Percentiles rank a stretch among this genome's conserved stretches.
Conservation (phyloP, 2,113 vertebrate genomes). For the Hystrix brachyura region DNA sequence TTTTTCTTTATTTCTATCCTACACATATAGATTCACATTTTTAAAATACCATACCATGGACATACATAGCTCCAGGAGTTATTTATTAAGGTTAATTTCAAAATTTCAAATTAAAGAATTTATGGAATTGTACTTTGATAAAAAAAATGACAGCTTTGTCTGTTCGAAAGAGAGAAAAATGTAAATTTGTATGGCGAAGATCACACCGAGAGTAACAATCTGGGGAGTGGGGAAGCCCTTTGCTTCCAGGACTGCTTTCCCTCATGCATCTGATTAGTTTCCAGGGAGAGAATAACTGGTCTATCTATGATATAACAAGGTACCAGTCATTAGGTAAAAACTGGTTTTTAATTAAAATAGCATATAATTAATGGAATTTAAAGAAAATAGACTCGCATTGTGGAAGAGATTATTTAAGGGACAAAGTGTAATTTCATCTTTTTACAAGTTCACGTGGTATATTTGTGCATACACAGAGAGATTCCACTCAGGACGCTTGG, state of each 20-base stretch:
- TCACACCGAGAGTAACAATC: not conserved
- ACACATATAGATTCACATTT: not conserved
- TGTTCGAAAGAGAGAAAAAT: not conserved
- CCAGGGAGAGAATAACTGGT: too few species aligned
- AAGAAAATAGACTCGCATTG: not conserved
- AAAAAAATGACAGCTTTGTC: not conserved
- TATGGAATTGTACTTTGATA: not conserved
- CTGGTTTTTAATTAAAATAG: not conserved
- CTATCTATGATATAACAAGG: too few species aligned
- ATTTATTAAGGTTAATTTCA: not conserved
- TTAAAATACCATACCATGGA: not conserved
- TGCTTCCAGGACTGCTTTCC: too few species aligned
- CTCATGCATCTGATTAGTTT: too few species aligned
- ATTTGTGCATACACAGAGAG: not conserved
- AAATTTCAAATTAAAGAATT: not conserved
- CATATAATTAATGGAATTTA: not conserved
- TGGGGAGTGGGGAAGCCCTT: too few species aligned
- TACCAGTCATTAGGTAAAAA: not conserved
- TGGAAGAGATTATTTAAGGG: not conserved
- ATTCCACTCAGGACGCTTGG: not conserved
- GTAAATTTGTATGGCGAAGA: not conserved
- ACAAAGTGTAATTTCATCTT: not conserved
- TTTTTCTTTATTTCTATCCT: not conserved
- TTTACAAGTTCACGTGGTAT: not conserved
- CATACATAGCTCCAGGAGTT: not conserved